phyloP scores from a whole-genome alignment of 1,140 invertebrate genomes.

The Penaeus vannamei region DNA sequence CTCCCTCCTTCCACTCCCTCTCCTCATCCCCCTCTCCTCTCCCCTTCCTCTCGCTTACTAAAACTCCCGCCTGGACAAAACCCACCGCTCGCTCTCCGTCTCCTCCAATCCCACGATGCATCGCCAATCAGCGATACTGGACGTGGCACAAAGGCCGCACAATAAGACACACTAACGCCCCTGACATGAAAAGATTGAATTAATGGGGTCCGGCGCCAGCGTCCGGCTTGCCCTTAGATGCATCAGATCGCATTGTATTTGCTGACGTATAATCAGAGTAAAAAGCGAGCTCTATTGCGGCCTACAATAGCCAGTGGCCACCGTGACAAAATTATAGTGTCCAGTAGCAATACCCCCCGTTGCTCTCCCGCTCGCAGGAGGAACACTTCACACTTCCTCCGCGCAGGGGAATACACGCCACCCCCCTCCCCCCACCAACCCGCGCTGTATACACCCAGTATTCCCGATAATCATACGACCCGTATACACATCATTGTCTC shows the following conservation, averaged over 20 bases:
- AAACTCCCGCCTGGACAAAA: slow-evolving; percentile 20
- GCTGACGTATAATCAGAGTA: slow-evolving; percentile 63
- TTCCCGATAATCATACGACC: too few species aligned
- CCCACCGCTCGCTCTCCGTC: not conserved
- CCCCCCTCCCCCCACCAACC: not conserved
- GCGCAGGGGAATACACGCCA: not conserved
- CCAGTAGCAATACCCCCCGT: slow-evolving; percentile 58
- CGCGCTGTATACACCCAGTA: too few species aligned
- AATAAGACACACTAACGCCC: not conserved
- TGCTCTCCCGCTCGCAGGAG: not conserved
- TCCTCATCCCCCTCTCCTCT: not conserved
- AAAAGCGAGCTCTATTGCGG: slow-evolving; percentile 65
- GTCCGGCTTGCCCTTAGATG: slow-evolving; percentile 53
- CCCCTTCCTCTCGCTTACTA: slow-evolving; percentile 20
- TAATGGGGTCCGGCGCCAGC: slow-evolving; percentile 42
- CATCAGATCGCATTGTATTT: slow-evolving; percentile 65
- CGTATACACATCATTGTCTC: too few species aligned
- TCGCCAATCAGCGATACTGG: slow-evolving; percentile 36
- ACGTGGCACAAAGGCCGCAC: not conserved
- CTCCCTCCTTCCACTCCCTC: not conserved
- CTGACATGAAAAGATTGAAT: not conserved
- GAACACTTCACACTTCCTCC: slow-evolving; percentile 50
- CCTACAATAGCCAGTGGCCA: slow-evolving; percentile 53
- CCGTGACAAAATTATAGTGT: slow-evolving; percentile 65
- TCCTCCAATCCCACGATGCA: slow-evolving; percentile 38